A percentile compares a stretch with the other conserved stretches of the same genome.
These are phyloP conservation scores for Rallus crepitans DNA, from an alignment of 2,797 vertebrate genomes.

Conservation along the genomic window DNA sequence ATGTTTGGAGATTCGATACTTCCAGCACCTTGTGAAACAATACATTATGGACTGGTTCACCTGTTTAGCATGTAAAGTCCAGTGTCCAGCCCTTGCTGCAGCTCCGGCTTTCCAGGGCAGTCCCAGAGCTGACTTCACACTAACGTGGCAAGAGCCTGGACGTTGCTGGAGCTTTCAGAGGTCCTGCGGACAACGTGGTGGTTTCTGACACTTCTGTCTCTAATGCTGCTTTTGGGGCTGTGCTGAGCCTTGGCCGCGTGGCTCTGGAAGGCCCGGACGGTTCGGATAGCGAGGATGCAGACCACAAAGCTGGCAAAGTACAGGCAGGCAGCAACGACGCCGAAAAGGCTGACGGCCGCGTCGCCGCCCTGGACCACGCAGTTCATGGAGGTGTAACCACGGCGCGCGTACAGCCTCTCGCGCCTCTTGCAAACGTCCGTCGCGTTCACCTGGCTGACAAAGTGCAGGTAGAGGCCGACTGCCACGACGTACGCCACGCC, in stretches of 20 bases:
- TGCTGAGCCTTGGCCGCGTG: accelerated
- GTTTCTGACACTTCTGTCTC: not conserved
- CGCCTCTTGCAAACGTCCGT: conserved; percentile 87
- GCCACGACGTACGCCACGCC: conserved; percentile 81
- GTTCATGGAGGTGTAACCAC: conserved; percentile 94
- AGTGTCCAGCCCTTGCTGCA: not conserved
- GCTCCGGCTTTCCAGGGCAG: not conserved
- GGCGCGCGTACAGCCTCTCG: conserved; percentile 85
- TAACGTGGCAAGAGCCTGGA: conserved; percentile 38
- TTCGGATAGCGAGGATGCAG: conserved; percentile 76
- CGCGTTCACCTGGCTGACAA: conserved; percentile 86
- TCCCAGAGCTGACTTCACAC: conserved; percentile 35
- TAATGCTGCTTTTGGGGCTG: not conserved
- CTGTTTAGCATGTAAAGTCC: not conserved
- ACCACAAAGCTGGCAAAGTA: conserved; percentile 81
- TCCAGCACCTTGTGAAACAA: not conserved
- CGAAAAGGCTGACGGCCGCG: conserved; percentile 89
- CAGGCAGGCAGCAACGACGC: conserved; percentile 85
- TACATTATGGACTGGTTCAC: accelerated
- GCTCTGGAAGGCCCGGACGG: conserved; percentile 35
- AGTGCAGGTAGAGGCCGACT: conserved; percentile 89
- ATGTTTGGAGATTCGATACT: not conserved
- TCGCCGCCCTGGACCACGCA: conserved; percentile 90
- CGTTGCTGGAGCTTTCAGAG: not conserved
- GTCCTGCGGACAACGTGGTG: accelerated